Conservation (phyloP, 1,140 invertebrate species). For the Homarus americanus region DNA sequence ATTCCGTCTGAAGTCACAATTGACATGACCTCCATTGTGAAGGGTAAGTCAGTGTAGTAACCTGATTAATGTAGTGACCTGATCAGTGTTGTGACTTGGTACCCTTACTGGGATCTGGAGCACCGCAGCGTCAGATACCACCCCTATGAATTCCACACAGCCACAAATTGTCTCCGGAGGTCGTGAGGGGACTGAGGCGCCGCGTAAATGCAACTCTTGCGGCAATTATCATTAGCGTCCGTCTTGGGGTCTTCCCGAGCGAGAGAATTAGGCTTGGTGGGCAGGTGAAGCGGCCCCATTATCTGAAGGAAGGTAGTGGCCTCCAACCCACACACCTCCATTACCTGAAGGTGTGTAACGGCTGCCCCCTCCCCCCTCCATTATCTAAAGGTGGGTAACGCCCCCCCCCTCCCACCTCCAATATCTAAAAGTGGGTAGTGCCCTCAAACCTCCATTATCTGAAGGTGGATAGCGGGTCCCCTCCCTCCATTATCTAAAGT, state of each 20-base stretch:
- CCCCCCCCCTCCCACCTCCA: not conserved
- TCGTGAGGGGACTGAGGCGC: conserved; percentile 5
- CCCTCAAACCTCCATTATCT: not conserved
- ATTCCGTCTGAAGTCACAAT: too few species aligned
- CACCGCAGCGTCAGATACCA: too few species aligned
- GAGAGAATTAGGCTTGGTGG: conserved; percentile 1
- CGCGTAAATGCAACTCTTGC: conserved; percentile 1
- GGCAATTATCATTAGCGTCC: conserved; percentile 34
- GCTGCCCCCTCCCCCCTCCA: not conserved
- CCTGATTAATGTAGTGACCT: too few species aligned
- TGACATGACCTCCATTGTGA: too few species aligned
- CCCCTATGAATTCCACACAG: not conserved
- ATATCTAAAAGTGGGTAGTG: not conserved
- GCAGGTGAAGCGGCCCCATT: conserved; percentile 8
- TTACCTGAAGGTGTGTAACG: too few species aligned
- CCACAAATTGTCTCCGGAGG: not conserved
- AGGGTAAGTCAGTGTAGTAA: too few species aligned
- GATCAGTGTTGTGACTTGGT: too few species aligned
- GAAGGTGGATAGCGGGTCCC: not conserved
- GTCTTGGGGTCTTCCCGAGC: conserved; percentile 23
- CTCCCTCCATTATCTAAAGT: not conserved
- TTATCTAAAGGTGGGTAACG: not conserved
- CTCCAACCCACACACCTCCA: too few species aligned
- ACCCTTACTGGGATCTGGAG: too few species aligned
- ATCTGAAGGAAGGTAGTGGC: not conserved